Evolutionary conservation across 2,888 invertebrate genomes (phyloP), one percentile per base, ranked within the genome.

Genomic region (Nezara viridula): DNA sequence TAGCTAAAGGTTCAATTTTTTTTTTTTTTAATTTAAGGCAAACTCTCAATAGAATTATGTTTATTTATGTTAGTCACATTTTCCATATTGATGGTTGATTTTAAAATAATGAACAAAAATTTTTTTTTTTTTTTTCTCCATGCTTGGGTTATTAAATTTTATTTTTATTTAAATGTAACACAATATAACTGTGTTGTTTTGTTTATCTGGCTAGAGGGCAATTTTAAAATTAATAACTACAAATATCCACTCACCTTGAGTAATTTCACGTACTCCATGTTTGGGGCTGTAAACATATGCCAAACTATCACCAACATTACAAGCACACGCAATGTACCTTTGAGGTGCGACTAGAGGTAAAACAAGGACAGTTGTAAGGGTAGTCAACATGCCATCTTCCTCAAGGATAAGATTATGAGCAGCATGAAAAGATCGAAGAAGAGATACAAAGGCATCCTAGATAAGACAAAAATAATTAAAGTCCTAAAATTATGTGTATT

Each of bases 291-390:
- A 97, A 89, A 98, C 96, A 92, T 97, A 98, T n/a, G 97, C 97
- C 91, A 97, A 94, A 85, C 96, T 97, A 92, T 98, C 98, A 0
- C 98, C 98, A 37, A 98, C 97, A 93, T 98, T 98, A 92, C 97
- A 97, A 86, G 96, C 95, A 92, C 98, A 98, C 66, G 96, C 96
- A 86, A 96, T 94, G 92, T 95, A 96, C 91, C 94, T 94, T 88
- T 93, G 93, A 19, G 91, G 90, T 88, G 92, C 91, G 88, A 90
- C 93, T 91, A 96, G 92, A 86, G 96, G 96, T 90, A 96, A 93
- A 87, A 97, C 94, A 40, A 97, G 94, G 86, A 96, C 96, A 27
- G 96, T 96, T 87, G 97, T 97, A 87, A 98, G 93, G 2, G 98
- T 98, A 44, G 97, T 98, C 88, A 98, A 93, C 93, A 96, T 95